Base-by-base conservation (phyloP, 2,113 vertebrate species). In the Calypte anna region DNA sequence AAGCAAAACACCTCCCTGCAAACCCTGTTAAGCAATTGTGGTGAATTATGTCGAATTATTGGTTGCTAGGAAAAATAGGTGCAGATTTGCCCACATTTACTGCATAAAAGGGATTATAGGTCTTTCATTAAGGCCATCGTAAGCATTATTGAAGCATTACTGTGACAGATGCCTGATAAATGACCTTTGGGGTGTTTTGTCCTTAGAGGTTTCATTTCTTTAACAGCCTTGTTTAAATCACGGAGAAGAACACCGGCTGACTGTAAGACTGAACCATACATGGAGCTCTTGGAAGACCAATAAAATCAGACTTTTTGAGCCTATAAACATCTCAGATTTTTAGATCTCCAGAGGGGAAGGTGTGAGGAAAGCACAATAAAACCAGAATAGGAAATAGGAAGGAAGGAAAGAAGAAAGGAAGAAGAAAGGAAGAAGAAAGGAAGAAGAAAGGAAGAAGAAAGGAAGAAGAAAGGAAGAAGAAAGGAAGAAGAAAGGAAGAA, bases 21-120 rank as follows among this genome's bases (percentile, higher is more conserved):
- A 90, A 51, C 16, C 30, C 25, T 67, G 93, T 87, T 86, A 91
- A 97, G 89, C 23, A 59, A 38, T 96, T 61, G 59, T 82, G 91
- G 90, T 83, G 70, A 97, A 97, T 95, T 86, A 93, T 91, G 83
- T 96, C 96, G 94, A 94, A 93, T 97, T 96, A 94, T 92, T 95
- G 61, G 92, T 97, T 97, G 82, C 85, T 87, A 79, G 85, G 88
- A 92, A 66, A 75, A 89, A 95, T 59, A 87, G 84, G 88, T 91
- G 51, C 76, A 90, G 76, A 81, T 87, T 96, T 95, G 81, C 79
- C 86, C 73, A 46, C 64, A 57, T 88, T 95, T 96, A 30, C 74
- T 75, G 67, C 57, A 84, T 81, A 77, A 96, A 96, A 66, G 62
- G 67, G 76, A 91, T 96, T 95, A 80, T 28, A 62, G 89, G 92